Evolutionary conservation across 2,888 invertebrate genomes (phyloP).

Genomic region (Ceraclea dissimilis): DNA sequence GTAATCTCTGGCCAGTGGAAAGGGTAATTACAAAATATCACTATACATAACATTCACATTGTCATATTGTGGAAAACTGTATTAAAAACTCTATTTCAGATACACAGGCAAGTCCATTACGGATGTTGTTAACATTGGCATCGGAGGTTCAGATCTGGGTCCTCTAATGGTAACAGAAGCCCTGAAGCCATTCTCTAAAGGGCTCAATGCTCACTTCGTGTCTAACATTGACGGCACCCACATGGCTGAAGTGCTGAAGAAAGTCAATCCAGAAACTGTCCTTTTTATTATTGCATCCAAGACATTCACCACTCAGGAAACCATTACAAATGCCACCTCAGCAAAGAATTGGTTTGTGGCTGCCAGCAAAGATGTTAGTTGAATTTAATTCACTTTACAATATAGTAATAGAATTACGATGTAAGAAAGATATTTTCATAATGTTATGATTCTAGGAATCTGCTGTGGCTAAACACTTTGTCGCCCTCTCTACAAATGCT

Average conservation of each 20-base stretch:
- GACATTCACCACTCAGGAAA: constrained; percentile 98
- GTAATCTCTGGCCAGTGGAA: constrained; percentile 66
- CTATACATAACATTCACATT: too few species aligned
- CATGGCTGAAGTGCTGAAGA: constrained; percentile 85
- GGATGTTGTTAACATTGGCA: constrained; percentile 98
- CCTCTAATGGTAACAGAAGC: constrained; percentile 99
- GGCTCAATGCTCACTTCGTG: constrained; percentile 87
- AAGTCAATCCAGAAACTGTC: constrained; percentile 84
- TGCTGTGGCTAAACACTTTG: constrained; percentile 95
- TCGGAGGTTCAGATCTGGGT: constrained; percentile 98
- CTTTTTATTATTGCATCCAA: constrained; percentile 99
- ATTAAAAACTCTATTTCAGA: constrained; percentile 30
- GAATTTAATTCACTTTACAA: constrained; percentile 14
- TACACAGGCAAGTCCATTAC: constrained; percentile 92
- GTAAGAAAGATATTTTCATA: too few species aligned
- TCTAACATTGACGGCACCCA: constrained; percentile 99
- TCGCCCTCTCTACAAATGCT: constrained; percentile 93
- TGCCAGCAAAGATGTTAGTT: constrained; percentile 73
- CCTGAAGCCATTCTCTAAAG: constrained; percentile 81
- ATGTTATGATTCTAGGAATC: constrained; percentile 58
- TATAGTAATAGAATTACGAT: too few species aligned
- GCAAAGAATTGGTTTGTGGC: constrained; percentile 95
- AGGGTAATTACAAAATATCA: constrained; percentile 39
- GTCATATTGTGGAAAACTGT: too few species aligned
- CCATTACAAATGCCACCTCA: constrained; percentile 96